phyloP scores from a whole-genome alignment of 2,113 vertebrate species.

The Martes martes region DNA sequence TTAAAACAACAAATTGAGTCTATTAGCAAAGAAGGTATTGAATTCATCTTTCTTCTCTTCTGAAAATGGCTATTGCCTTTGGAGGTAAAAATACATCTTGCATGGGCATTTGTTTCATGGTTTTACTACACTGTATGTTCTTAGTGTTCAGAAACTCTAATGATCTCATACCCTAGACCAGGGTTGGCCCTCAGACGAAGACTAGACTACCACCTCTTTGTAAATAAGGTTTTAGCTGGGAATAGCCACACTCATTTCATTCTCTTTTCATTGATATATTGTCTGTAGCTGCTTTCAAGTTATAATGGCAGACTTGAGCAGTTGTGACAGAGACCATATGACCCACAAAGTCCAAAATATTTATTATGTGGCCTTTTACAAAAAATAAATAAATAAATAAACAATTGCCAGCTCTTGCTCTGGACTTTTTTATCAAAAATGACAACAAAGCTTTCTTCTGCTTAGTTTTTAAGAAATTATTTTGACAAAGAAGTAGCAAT shows the following conservation, averaged over 20 bases:
- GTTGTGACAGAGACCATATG: neutral
- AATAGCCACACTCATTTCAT: neutral
- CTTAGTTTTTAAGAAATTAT: constrained; percentile 32
- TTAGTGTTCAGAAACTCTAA: neutral
- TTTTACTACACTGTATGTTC: constrained; percentile 13
- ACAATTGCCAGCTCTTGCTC: neutral
- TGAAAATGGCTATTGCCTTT: constrained; percentile 46
- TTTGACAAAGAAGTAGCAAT: neutral
- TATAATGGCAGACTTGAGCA: neutral
- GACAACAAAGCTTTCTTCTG: neutral
- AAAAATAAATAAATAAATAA: neutral
- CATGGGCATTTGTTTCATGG: neutral
- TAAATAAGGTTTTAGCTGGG: constrained; percentile 1
- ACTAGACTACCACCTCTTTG: neutral
- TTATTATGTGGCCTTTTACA: neutral
- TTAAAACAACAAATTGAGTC: constrained; percentile 1
- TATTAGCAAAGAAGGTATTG: neutral
- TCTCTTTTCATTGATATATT: neutral
- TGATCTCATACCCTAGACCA: neutral
- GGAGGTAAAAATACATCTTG: neutral
- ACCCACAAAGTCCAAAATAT: neutral
- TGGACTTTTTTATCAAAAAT: neutral
- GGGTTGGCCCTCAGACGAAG: neutral
- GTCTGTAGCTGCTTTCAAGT: neutral
- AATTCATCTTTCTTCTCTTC: neutral